Conservation (phyloP, 2,797 vertebrate genomes). For the Gobionotothen gibberifrons region DNA sequence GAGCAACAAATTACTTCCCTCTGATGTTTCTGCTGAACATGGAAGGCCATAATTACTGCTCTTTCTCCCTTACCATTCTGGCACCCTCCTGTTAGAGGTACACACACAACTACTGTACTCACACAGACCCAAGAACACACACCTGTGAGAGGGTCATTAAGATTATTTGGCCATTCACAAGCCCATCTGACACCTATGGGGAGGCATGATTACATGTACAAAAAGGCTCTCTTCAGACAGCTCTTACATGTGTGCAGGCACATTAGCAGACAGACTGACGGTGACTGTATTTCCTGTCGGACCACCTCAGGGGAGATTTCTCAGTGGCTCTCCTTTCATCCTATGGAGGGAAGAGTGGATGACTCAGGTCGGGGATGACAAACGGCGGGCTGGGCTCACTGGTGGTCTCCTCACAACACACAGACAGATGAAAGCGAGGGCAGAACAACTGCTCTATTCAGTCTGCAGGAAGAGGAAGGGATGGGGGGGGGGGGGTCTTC, state of each 20-base stretch:
- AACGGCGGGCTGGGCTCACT: slow-evolving; percentile 38
- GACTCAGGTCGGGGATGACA: slow-evolving; percentile 69
- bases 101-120: slow-evolving; percentile 28
- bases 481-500: slow-evolving; percentile 15
- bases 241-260: slow-evolving; percentile 53
- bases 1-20: slow-evolving; percentile 84
- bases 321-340: slow-evolving; percentile 69
- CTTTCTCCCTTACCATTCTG: slow-evolving; percentile 67
- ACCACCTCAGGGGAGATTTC: slow-evolving; percentile 56
- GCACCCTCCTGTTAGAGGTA: slow-evolving; percentile 64
- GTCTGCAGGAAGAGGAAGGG: slow-evolving; percentile 54
- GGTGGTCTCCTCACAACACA: slow-evolving; percentile 57
- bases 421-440: slow-evolving; percentile 68
- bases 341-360: slow-evolving; percentile 63
- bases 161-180: slow-evolving; percentile 53
- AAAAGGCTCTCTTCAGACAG: slow-evolving; percentile 42
- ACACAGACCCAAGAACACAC: slow-evolving; percentile 38
- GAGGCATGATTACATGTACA: slow-evolving; percentile 40
- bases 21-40: slow-evolving; percentile 80
- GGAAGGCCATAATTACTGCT: slow-evolving; percentile 79
- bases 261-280: slow-evolving; percentile 45
- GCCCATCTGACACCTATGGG: slow-evolving; percentile 40
- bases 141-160: slow-evolving; percentile 58
- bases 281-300: slow-evolving; percentile 70
- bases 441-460: slow-evolving; percentile 62